These are phyloP conservation scores for Drosophila erecta DNA, from an alignment of 1,140 invertebrate genomes.

Conservation along the genomic window DNA sequence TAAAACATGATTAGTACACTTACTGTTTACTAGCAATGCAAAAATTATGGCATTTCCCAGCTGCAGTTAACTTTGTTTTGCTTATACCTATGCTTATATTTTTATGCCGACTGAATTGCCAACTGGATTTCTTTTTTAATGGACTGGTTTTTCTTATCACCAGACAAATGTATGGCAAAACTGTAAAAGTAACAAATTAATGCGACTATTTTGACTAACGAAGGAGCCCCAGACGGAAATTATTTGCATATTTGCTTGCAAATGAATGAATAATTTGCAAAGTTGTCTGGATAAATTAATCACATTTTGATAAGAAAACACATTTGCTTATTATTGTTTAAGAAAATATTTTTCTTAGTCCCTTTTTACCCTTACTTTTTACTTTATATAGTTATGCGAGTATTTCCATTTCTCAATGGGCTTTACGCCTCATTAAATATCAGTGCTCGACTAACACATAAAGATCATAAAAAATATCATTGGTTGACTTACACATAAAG, in stretches of 20 bases:
- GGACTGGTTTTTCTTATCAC: conserved; percentile 34
- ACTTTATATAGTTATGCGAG: too few species aligned
- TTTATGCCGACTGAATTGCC: conserved; percentile 24
- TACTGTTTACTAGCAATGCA: too few species aligned
- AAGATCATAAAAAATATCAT: too few species aligned
- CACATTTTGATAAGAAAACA: background rate
- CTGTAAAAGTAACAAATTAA: conserved; percentile 18
- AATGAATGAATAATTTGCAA: conserved; percentile 24
- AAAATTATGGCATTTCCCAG: too few species aligned
- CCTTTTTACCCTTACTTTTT: background rate
- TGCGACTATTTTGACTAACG: conserved; percentile 25
- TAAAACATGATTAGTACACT: too few species aligned
- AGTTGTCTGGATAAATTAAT: conserved; percentile 10
- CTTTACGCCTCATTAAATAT: background rate
- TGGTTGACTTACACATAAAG: background rate
- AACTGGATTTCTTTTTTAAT: conserved; percentile 45
- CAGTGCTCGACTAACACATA: background rate
- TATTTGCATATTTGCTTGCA: conserved; percentile 27
- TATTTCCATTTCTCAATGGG: background rate
- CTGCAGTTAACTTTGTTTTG: conserved; percentile 16
- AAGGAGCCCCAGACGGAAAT: conserved; percentile 11
- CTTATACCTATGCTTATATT: conserved; percentile 44
- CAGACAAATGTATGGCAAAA: conserved; percentile 12
- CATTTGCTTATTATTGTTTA: background rate
- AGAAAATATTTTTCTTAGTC: background rate